Base-by-base conservation (phyloP, 2,113 vertebrate species). In the Sardina pilchardus region DNA sequence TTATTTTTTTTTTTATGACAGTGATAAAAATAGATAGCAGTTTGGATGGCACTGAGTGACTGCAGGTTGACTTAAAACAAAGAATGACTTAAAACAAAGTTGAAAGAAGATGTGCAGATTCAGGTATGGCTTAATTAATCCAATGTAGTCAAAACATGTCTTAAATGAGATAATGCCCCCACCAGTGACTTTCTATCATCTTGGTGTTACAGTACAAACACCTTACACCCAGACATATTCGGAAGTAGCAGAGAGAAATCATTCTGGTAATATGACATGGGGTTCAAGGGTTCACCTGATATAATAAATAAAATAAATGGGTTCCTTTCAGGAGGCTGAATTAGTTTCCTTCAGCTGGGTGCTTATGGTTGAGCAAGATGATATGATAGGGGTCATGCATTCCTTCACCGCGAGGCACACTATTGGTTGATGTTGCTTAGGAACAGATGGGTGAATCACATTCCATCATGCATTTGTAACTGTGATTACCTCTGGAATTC, bases 401-500 rank as follows among this genome's bases (percentile, higher is more conserved):
- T 34, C 71, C 30, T 67, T 78, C 12, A 78, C 39, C 3, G 10
- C 26, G n/a, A 71, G 71, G 63, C 83, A 82, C 24, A 81, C 71
- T 80, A 85, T 36, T 71, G 81, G 78, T 82, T 30, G n/a, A 45
- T 43, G 87, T 89, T 89, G 83, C 84, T 87, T 16, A 56, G 59
- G 81, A 89, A 89, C 86, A 42, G 82, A 86, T 78, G 83, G 81
- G 84, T 39, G 83, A 87, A 84, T 82, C 47, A 50, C 50, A 83
- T 12, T 85, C 7, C 26, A 71, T 78, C 83, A 81, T 43, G 36
- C 19, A 75, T 53, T 84, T 85, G 56, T 84, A 75, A 71, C 81
- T 39, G 14, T 81, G 82, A 87, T 81, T 67, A 67, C 59, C 80
- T 86, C 81, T 59, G 47, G 30, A 4, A 87, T 81, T 44, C 34